phyloP scores from a whole-genome alignment of 1,140 invertebrate species.

The Drosophila mojavensis region DNA sequence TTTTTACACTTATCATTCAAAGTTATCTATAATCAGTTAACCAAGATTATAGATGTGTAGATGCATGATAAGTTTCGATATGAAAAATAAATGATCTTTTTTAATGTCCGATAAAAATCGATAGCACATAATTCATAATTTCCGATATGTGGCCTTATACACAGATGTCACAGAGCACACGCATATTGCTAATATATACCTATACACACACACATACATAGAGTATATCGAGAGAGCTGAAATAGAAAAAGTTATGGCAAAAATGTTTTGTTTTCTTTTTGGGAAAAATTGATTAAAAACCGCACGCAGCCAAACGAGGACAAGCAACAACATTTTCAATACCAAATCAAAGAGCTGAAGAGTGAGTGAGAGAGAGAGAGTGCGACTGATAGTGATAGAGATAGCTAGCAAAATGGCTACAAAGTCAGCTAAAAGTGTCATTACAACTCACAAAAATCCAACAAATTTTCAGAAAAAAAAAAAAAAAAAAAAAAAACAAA shows the following conservation, averaged over 20 bases:
- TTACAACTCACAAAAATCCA: conserved; percentile 71
- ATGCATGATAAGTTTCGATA: too few relatives aligned
- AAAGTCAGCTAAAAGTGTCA: conserved; percentile 82
- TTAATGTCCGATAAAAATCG: too few relatives aligned
- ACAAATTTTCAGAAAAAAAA: conserved; percentile 48
- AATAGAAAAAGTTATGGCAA: conserved; percentile 10
- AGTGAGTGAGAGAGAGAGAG: not conserved
- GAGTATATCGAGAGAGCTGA: not conserved
- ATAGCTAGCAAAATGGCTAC: conserved; percentile 60
- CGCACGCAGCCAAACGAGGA: conserved; percentile 39
- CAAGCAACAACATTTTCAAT: conserved; percentile 30
- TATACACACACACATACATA: not conserved
- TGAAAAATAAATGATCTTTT: too few relatives aligned
- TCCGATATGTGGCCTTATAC: too few relatives aligned
- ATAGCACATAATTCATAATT: too few relatives aligned
- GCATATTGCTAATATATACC: too few relatives aligned
- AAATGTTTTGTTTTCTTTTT: conserved; percentile 56
- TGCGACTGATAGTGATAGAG: conserved; percentile 4
- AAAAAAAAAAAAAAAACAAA: conserved; percentile 32
- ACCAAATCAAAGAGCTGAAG: conserved; percentile 52
- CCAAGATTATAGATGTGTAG: too few relatives aligned
- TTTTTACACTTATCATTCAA: too few relatives aligned
- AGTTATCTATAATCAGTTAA: too few relatives aligned
- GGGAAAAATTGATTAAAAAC: conserved; percentile 73
- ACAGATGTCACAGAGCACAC: too few relatives aligned